A percentile compares a stretch with the other conserved stretches of the same genome.
These are phyloP conservation scores for Hyles lineata DNA, from an alignment of 2,888 invertebrate species.

Conservation along the genomic window DNA sequence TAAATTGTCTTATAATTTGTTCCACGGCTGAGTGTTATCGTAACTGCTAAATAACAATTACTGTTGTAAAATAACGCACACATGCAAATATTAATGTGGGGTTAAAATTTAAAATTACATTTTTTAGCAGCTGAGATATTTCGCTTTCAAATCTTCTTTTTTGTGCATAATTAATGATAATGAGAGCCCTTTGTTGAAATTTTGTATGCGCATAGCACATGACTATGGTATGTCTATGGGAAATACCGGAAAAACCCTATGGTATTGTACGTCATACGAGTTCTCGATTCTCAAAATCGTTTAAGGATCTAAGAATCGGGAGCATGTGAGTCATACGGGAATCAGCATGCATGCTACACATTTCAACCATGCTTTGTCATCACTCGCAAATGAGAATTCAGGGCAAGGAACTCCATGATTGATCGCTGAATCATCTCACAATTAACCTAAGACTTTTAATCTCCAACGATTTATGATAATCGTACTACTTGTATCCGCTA, in stretches of 20 bases:
- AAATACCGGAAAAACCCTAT: constrained; percentile 9
- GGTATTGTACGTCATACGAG: constrained; percentile 2
- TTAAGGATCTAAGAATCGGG: constrained; percentile 21
- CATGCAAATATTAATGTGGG: constrained; percentile 25
- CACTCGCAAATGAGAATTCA: constrained; percentile 6
- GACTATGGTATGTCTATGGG: not conserved
- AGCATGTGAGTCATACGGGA: constrained; percentile 19
- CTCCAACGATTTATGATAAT: not conserved
- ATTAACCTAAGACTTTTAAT: not conserved
- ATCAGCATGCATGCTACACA: not conserved
- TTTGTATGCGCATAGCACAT: not conserved
- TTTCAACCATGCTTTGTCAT: constrained; percentile 20
- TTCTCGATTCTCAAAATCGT: constrained; percentile 19
- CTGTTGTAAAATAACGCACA: constrained; percentile 26
- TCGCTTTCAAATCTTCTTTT: constrained; percentile 16
- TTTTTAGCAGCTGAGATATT: constrained; percentile 21
- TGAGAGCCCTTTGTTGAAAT: not conserved
- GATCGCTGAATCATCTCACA: constrained; percentile 10
- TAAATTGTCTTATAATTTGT: constrained; percentile 36
- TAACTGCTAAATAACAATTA: constrained; percentile 48
- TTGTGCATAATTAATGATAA: not conserved
- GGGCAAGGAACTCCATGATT: constrained; percentile 18
- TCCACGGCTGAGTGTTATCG: constrained; percentile 37
- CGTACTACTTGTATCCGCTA: not conserved
- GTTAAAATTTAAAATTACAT: constrained; percentile 9